These are phyloP conservation scores for Timema podura DNA, from an alignment of 2,888 invertebrate species.

Conservation along the genomic window DNA sequence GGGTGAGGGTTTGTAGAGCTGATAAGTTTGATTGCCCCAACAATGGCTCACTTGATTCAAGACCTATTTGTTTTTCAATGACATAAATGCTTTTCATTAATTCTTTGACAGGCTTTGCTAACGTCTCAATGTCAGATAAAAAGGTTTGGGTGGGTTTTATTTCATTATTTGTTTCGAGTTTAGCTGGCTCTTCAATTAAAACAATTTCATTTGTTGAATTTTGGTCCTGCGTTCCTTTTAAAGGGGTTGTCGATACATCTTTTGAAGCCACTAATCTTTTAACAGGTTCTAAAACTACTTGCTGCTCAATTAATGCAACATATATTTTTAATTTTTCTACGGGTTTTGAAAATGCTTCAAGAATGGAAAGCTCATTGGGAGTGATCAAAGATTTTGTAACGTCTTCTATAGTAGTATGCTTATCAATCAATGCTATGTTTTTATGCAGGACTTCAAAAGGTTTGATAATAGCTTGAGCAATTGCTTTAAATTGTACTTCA, in stretches of 20 bases:
- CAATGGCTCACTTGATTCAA: constrained; percentile 21
- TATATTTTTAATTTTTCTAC: constrained; percentile 10
- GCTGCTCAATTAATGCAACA: constrained; percentile 24
- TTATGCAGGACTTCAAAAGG: constrained; percentile 28
- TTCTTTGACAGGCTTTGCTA: constrained; percentile 40
- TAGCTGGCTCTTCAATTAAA: too few species aligned
- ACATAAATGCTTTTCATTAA: constrained; percentile 36
- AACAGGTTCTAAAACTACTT: constrained; percentile 19
- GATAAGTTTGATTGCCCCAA: constrained; percentile 13
- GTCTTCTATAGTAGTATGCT: constrained; percentile 24
- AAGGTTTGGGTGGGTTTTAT: too few species aligned
- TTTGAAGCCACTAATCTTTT: constrained; percentile 7
- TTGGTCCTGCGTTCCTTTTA: not conserved
- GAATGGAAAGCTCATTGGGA: constrained; percentile 35
- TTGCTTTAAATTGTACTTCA: constrained; percentile 4
- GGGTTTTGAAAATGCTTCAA: constrained; percentile 22
- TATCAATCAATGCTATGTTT: constrained; percentile 27
- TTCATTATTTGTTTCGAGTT: too few species aligned
- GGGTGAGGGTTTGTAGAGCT: constrained; percentile 27
- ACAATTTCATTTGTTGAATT: too few species aligned
- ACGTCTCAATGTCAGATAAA: constrained; percentile 34
- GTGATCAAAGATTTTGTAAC: constrained; percentile 25
- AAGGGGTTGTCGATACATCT: not conserved
- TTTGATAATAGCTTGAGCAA: constrained; percentile 27
- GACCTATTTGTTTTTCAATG: constrained; percentile 22